phyloP scores from a whole-genome alignment of 2,113 vertebrate genomes.

The Marmota flaviventris region DNA sequence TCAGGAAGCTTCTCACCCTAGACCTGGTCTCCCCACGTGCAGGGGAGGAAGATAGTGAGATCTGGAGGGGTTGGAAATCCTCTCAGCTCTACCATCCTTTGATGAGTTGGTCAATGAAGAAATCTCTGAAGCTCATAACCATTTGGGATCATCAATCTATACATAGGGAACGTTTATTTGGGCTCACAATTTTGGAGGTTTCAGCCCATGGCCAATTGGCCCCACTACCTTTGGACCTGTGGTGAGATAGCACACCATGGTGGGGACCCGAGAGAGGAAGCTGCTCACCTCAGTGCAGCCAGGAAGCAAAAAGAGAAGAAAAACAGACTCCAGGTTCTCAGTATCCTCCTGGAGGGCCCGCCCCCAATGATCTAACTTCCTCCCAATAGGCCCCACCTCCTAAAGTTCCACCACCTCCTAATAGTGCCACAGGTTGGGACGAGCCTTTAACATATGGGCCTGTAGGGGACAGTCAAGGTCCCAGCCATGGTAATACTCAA shows the following conservation, averaged over 20 bases:
- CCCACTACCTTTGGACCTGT: not conserved
- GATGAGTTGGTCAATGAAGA: not conserved
- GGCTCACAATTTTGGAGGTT: not conserved
- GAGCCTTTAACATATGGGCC: not conserved
- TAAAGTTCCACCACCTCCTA: not conserved
- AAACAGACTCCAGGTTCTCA: too few relatives aligned
- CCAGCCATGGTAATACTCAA: not conserved
- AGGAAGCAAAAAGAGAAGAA: not conserved
- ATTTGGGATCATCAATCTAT: not conserved
- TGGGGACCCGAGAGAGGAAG: not conserved
- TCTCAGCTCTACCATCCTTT: not conserved
- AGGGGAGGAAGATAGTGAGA: not conserved
- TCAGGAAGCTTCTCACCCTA: not conserved
- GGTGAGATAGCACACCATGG: not conserved
- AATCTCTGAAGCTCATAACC: not conserved
- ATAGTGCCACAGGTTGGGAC: not conserved
- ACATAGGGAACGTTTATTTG: accelerated
- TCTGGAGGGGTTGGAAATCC: not conserved
- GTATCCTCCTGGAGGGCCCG: not conserved
- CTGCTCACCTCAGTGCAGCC: not conserved
- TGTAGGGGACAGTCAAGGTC: too few relatives aligned
- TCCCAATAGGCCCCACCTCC: not conserved
- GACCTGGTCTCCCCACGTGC: not conserved
- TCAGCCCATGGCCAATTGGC: too few relatives aligned
- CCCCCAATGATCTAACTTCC: not conserved